A percentile compares a stretch with the other conserved stretches of the same genome.
These are phyloP conservation scores for Pachyrhynchus sulphureomaculatus DNA, from an alignment of 1,140 invertebrate species.

Conservation along the genomic window DNA sequence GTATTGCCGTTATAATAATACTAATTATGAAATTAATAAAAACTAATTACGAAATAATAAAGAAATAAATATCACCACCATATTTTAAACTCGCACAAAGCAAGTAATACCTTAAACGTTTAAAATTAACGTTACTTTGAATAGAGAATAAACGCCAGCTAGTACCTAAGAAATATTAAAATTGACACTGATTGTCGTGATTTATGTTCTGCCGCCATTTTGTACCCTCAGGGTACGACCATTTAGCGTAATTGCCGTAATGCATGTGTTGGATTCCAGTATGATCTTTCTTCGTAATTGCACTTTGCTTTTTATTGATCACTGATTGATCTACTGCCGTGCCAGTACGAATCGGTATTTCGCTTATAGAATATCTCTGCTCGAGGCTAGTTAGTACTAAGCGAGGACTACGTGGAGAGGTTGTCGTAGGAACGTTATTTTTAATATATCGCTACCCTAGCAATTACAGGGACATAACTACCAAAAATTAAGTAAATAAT, in stretches of 20 bases:
- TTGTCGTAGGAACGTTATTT: too few relatives aligned
- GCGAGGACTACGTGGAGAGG: too few relatives aligned
- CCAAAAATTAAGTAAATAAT: too few relatives aligned
- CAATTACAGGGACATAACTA: too few relatives aligned
- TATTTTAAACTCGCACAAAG: too few relatives aligned
- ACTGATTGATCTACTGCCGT: conserved; percentile 26
- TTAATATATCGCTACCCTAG: too few relatives aligned
- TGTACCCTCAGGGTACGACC: conserved; percentile 17
- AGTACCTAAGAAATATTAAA: conserved; percentile 20
- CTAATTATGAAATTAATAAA: too few relatives aligned
- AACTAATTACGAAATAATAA: too few relatives aligned
- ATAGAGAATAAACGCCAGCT: conserved; percentile 15
- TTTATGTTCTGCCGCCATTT: conserved; percentile 25
- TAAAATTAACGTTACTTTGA: too few relatives aligned
- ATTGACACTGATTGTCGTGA: conserved; percentile 30
- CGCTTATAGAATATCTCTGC: conserved; percentile 7
- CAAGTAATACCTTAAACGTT: too few relatives aligned
- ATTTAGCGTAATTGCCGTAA: conserved; percentile 29
- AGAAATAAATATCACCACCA: too few relatives aligned
- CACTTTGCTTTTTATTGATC: conserved; percentile 24
- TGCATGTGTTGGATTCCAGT: conserved; percentile 31
- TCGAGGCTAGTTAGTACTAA: not conserved
- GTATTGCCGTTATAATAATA: too few relatives aligned
- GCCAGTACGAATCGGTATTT: conserved; percentile 10
- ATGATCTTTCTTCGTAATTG: conserved; percentile 26